Conservation (phyloP, 2,113 vertebrate species). For the Apodemus sylvaticus region DNA sequence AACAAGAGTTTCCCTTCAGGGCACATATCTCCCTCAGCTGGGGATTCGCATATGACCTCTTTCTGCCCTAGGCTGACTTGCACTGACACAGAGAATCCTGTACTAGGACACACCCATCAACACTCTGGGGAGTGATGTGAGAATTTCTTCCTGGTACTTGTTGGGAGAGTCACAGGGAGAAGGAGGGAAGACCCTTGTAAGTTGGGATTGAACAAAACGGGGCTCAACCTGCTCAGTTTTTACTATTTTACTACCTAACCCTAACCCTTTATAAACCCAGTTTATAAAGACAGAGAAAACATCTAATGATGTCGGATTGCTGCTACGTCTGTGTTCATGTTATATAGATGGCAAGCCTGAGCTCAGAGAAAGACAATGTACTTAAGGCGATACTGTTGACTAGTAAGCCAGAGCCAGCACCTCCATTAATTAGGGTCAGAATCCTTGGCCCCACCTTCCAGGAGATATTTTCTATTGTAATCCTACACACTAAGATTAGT, state of each 20-base stretch:
- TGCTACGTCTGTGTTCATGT: not conserved
- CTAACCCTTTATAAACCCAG: too few species aligned
- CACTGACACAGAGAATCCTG: not conserved
- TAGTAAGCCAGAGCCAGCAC: not conserved
- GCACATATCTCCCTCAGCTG: not conserved
- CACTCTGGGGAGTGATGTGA: not conserved
- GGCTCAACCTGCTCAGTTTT: not conserved
- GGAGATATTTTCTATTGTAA: not conserved
- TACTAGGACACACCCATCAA: not conserved
- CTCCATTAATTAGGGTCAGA: not conserved
- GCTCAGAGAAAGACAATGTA: not conserved
- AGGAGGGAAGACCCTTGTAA: not conserved
- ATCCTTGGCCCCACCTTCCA: not conserved
- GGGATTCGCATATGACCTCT: not conserved
- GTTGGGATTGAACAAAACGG: conserved; percentile 3
- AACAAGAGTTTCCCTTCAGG: not conserved
- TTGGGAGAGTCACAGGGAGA: not conserved
- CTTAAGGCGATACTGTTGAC: not conserved
- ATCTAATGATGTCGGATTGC: not conserved
- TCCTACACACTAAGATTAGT: not conserved
- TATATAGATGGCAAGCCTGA: not conserved
- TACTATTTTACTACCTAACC: too few species aligned
- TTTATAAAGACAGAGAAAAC: conserved; percentile 21
- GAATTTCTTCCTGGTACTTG: conserved; percentile 38
- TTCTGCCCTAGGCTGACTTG: not conserved